Evolutionary conservation across 2,113 vertebrate species (phyloP).

Genomic region (Anthoscopus minutus): DNA sequence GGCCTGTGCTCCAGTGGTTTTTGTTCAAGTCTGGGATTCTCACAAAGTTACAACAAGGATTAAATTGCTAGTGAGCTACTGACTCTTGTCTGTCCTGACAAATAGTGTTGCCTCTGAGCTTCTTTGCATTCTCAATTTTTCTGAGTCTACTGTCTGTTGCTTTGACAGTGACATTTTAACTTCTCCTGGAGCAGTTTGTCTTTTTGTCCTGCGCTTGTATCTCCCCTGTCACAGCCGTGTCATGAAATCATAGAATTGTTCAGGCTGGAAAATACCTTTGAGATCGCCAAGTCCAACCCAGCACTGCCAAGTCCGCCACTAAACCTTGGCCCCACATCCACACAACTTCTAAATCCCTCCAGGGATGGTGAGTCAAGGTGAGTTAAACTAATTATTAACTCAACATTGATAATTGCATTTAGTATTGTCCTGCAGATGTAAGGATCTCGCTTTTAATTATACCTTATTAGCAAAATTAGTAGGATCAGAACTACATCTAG

Average conservation of each 20-base stretch:
- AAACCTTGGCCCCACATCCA: not conserved
- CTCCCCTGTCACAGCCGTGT: not conserved
- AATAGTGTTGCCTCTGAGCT: not conserved
- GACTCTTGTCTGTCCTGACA: not conserved
- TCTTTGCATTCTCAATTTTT: not conserved
- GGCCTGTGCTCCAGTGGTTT: not conserved
- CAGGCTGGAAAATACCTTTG: not conserved
- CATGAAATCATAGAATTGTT: not conserved
- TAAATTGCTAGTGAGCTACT: not conserved
- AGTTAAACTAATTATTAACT: not conserved
- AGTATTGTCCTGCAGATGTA: not conserved
- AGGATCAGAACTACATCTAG: not conserved
- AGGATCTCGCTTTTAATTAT: not conserved
- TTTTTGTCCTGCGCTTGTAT: not conserved
- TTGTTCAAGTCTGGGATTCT: not conserved
- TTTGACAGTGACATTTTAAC: not conserved
- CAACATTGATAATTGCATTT: not conserved
- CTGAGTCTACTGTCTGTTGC: not conserved
- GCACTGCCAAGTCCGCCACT: not conserved
- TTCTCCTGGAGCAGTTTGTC: not conserved
- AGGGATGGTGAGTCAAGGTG: not conserved
- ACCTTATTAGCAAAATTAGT: not conserved
- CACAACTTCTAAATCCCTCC: not conserved
- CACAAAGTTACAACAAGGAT: not conserved
- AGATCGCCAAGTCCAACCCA: not conserved